Base-by-base conservation (phyloP, 1,140 invertebrate genomes). In the Drosophila pachea region DNA sequence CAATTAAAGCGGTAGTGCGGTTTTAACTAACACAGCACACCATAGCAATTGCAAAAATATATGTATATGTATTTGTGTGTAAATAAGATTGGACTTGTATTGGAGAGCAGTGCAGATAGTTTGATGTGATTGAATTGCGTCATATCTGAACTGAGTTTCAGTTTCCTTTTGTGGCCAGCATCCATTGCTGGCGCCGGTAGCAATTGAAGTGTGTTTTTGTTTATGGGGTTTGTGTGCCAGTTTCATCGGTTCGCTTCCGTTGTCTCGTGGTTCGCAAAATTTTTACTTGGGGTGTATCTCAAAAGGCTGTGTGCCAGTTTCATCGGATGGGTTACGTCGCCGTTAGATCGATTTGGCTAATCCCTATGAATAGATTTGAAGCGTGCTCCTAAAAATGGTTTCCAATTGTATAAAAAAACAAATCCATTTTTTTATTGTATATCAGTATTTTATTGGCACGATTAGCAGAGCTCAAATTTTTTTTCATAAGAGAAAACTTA, bases 141-240 rank as follows among this genome's bases (percentile, higher is more conserved):
- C 68, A 70, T 62, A 70, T n/a, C 54, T 22, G 50, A 31, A 50
- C 45, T 67, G 14, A 61, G 68, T 70, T 59, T 64, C 32, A 53
- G 55, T 71, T 69, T 58, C 68, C 68, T 70, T 70, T 65, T 70
- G 68, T 31, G 62, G 62, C 35, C 35, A 68, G 65, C 65, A 68
- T 55, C 43, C 66, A 63, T 29, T 35, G 43, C n/a, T 47, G 33
- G 22, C 33, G 67, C 67, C 67, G 67, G 54, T 50, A 43, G 67
- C 56, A 31, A 38, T 67, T 50, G 45, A 43, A 71, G 56, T 68
- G 54, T 36, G 16, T 16, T 62, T 61, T 60, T 73, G 56, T 53
- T 68, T 73, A 68, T 73, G 70, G 58, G 70, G 70, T 73, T 47
- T 73, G 52, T 73, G 70, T 73, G 70, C 70, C 70, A 73, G 70